Evolutionary conservation across 2,113 vertebrate genomes (phyloP).

Genomic region (Neogale vison): DNA sequence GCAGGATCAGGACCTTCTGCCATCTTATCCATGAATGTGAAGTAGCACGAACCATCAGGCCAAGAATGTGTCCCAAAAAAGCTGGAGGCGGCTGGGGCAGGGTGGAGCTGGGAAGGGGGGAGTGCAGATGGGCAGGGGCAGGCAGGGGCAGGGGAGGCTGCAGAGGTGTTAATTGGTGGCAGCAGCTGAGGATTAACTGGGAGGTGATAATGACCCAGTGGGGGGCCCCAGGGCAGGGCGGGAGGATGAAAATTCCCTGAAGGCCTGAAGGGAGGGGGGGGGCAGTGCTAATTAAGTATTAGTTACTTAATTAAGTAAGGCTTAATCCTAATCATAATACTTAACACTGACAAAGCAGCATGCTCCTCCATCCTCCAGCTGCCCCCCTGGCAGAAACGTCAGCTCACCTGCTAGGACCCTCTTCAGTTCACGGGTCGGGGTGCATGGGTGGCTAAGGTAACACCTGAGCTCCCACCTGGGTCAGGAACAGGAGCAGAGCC

Average conservation of each 20-base stretch:
- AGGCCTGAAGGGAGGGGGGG: neutral
- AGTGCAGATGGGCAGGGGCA: neutral
- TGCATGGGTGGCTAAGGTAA: rapidly evolving
- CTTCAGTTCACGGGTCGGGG: neutral
- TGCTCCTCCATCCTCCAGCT: neutral
- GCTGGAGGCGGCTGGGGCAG: neutral
- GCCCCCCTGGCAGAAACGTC: neutral
- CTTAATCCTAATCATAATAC: neutral
- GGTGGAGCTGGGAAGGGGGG: neutral
- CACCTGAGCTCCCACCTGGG: neutral
- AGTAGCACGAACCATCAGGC: neutral
- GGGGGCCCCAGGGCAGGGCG: neutral
- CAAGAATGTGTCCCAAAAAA: conserved; percentile 28
- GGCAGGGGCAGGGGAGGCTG: neutral
- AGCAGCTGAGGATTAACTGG: conserved; percentile 70
- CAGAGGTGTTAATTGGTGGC: conserved; percentile 46
- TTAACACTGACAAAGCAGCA: neutral
- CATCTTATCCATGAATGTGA: neutral
- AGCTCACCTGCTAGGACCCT: neutral
- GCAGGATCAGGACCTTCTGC: neutral
- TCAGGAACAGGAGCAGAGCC: too few relatives aligned
- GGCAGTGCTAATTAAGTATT: neutral
- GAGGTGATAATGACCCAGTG: conserved; percentile 7
- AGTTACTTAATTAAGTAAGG: neutral
- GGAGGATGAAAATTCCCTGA: neutral